Evolutionary conservation across 2,888 invertebrate genomes (phyloP), one percentile per base, ranked within the genome.

Genomic region (Hypolimnas misippus): DNA sequence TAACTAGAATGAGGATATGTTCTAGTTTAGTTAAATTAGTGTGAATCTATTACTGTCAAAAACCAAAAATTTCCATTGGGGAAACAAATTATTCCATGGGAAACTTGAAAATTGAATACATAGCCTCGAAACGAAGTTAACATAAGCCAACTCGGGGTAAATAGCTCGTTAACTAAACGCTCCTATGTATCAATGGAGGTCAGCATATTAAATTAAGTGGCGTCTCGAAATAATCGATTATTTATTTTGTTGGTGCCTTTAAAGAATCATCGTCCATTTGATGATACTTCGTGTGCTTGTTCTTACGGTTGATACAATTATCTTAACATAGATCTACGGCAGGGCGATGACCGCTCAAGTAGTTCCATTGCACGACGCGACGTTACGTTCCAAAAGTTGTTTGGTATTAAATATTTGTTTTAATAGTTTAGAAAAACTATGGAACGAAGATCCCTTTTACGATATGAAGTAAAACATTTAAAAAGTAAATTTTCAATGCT

Each of bases 251-350:
- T 57, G 49, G 55, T 62, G 50, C 57, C 46, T 63, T 59, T 46
- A 46, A 46, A 21, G 21, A 62, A 68, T 53, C 66, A 66, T 71
- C 67, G 64, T 58, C 68, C 65, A 64, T 61, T 68, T 67, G 65
- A 68, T 57, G 65, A 53, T 58, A 59, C 50, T 49, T 54, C 50
- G 73, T 79, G 73, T 76, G 83, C 86, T 85, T 76, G 79, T 71
- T 85, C 83, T 82, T 85, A 86, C 84, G 85, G 87, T 86, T 80
- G 83, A 87, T 85, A 88, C 83, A 87, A 84, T 89, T 89, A 91
- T 90, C 90, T 82, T 77, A 85, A 79, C 88, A 85, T 84, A 88
- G 87, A 90, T 90, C 90, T 88, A 77, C 77, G 76, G 70, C 71
- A 78, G 83, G 83, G 73, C 88, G 79, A 75, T 83, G 89, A 87